Evolutionary conservation across 2,113 vertebrate species (phyloP).

Genomic region (Nothobranchius kuhntae): DNA sequence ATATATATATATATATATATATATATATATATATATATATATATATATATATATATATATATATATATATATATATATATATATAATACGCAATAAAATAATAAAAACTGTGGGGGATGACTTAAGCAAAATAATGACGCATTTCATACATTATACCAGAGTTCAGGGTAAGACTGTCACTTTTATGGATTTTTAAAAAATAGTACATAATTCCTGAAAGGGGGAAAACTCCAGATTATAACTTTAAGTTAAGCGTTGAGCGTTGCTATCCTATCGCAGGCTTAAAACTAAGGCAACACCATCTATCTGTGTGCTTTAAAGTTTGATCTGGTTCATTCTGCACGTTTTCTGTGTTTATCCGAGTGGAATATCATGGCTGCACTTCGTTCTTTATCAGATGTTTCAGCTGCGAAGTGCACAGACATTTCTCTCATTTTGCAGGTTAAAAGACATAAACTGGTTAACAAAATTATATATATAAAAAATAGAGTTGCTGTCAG

Average conservation of each 20-base stretch:
- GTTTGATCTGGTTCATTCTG: constrained; percentile 18
- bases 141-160: no score
- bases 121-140: no score
- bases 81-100: no score
- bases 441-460: constrained; percentile 18
- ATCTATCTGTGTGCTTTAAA: constrained; percentile 2
- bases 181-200: no score
- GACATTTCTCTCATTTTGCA: constrained; percentile 7
- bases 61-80: no score
- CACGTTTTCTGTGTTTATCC: constrained; percentile 11
- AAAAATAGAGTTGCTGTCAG: background rate
- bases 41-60: no score
- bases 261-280: constrained; percentile 13
- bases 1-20: no score
- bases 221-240: no score
- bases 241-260: background rate
- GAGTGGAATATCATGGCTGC: constrained; percentile 9
- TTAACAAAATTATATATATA: background rate
- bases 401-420: background rate
- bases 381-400: background rate
- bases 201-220: no score
- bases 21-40: no score
- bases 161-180: no score
- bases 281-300: constrained; percentile 9
- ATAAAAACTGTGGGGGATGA: no score